Conservation (phyloP, 2,888 invertebrate species). For the Pseudeuparius sepicola region DNA sequence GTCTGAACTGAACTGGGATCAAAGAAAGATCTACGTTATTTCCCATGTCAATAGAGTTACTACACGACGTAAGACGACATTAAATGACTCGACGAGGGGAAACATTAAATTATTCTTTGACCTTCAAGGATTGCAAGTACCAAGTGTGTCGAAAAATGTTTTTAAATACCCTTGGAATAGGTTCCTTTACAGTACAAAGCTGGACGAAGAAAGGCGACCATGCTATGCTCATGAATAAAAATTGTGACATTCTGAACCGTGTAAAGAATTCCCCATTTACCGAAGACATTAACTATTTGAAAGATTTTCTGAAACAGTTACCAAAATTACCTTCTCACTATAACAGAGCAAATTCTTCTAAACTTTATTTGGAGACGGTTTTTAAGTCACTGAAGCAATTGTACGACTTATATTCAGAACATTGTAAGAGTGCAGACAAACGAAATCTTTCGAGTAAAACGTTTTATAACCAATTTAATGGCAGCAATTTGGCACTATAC, state of each 20-base stretch:
- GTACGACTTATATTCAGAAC: background rate
- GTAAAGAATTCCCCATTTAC: constrained; percentile 1
- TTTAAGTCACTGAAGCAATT: constrained; percentile 6
- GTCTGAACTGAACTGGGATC: no score
- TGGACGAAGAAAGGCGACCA: no score
- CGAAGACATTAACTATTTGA: background rate
- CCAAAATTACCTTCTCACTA: constrained; percentile 5
- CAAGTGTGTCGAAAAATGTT: constrained; percentile 9
- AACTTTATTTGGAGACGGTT: constrained; percentile 6
- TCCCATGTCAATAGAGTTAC: constrained; percentile 2
- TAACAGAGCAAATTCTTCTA: constrained; percentile 7
- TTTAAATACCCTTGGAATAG: constrained; percentile 7
- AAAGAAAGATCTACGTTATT: background rate
- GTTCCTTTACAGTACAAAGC: constrained; percentile 5
- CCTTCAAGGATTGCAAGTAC: background rate
- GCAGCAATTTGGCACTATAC: constrained; percentile 1
- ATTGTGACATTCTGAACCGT: no score
- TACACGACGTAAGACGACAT: background rate
- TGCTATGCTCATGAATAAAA: no score
- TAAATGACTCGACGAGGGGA: constrained; percentile 1
- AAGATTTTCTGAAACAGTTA: constrained; percentile 3
- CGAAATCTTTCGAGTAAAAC: constrained; percentile 1
- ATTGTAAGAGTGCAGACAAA: constrained; percentile 1
- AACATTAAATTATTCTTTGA: constrained; percentile 4
- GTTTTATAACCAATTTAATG: constrained; percentile 3